Evolutionary conservation across 2,888 invertebrate genomes (phyloP).

Genomic region (Thymelicus sylvestris): DNA sequence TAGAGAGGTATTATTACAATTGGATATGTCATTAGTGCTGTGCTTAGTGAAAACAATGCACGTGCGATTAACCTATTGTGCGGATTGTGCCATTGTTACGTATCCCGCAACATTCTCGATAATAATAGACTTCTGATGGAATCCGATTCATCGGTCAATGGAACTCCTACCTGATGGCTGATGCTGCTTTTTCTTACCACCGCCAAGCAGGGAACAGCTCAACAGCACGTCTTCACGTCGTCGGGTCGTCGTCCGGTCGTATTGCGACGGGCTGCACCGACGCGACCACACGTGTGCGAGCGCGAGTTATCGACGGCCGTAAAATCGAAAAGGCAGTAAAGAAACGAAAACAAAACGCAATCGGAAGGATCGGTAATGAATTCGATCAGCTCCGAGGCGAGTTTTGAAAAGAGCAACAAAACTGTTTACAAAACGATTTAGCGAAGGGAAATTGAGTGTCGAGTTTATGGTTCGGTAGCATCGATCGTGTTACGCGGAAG

Average conservation of each 20-base stretch:
- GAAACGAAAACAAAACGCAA: constrained; percentile 40
- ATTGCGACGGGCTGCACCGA: constrained; percentile 67
- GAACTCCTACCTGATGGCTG: constrained; percentile 31
- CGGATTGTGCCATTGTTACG: constrained; percentile 40
- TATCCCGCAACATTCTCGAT: constrained; percentile 20
- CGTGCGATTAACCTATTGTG: constrained; percentile 37
- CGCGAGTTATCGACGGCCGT: constrained; percentile 48
- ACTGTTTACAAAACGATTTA: constrained; percentile 52
- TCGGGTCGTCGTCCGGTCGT: neutral
- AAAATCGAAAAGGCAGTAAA: constrained; percentile 48
- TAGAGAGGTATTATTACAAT: constrained; percentile 11
- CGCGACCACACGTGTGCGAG: constrained; percentile 63
- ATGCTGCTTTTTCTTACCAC: constrained; percentile 37
- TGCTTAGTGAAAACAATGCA: constrained; percentile 38
- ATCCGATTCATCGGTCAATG: constrained; percentile 19
- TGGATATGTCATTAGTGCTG: constrained; percentile 11
- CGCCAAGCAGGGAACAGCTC: constrained; percentile 17
- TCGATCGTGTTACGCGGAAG: constrained; percentile 46
- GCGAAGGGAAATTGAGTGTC: constrained; percentile 45
- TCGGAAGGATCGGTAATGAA: constrained; percentile 44
- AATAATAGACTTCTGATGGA: constrained; percentile 28
- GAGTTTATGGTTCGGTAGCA: constrained; percentile 44
- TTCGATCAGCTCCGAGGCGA: constrained; percentile 46
- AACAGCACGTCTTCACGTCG: constrained; percentile 19
- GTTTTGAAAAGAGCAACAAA: constrained; percentile 57